Evolutionary conservation across 1,140 invertebrate species (phyloP).

Genomic region (Hylaeus anthracinus): DNA sequence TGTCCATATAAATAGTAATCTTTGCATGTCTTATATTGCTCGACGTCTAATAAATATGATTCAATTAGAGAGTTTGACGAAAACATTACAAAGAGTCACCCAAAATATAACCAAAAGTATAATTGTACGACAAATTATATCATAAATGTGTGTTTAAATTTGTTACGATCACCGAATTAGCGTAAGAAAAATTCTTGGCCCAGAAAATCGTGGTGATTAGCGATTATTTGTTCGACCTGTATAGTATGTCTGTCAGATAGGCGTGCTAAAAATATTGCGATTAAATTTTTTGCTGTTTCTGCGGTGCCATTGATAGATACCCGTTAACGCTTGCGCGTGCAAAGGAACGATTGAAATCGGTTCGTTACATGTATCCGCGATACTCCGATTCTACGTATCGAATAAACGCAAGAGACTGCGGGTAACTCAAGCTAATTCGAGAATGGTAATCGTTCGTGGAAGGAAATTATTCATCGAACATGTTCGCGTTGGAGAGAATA

Average conservation of each 20-base stretch:
- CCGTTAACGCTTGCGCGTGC: constrained; percentile 40
- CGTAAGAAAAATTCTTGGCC: no score
- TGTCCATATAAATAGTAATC: no score
- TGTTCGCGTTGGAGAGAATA: constrained; percentile 29
- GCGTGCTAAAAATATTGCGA: constrained; percentile 31
- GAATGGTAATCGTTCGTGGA: constrained; percentile 51
- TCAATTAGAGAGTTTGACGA: no score
- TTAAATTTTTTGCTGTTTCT: constrained; percentile 54
- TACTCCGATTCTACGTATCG: constrained; percentile 54
- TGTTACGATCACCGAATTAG: no score
- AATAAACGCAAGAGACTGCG: constrained; percentile 58
- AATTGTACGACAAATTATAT: no score
- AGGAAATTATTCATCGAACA: constrained; percentile 61
- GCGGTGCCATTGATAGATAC: constrained; percentile 47
- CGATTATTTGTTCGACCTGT: constrained; percentile 21
- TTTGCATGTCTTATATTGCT: no score
- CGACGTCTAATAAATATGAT: no score
- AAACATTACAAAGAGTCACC: no score
- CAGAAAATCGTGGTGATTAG: neutral
- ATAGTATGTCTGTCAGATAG: neutral
- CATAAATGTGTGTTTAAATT: no score
- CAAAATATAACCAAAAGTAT: no score
- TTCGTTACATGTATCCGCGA: constrained; percentile 57
- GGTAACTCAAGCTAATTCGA: constrained; percentile 58
- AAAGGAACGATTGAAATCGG: constrained; percentile 55